Evolutionary conservation across 2,888 invertebrate species (phyloP).

Genomic region (Leuctra nigra): DNA sequence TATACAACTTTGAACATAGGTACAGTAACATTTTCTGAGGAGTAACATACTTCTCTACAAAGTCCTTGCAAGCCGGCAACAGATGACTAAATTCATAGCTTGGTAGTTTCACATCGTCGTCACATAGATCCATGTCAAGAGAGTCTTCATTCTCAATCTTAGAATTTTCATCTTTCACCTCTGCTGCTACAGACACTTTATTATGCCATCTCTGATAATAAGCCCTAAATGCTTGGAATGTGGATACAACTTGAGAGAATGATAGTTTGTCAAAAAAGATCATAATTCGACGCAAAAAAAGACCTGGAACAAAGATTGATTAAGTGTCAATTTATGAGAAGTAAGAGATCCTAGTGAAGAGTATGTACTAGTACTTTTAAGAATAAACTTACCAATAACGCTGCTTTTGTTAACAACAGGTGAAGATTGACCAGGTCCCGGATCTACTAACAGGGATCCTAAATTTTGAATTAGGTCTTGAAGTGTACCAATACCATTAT

Average conservation of each 20-base stretch:
- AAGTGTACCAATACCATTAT: constrained; percentile 49
- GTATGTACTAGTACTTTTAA: too few relatives aligned
- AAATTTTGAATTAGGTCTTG: constrained; percentile 57
- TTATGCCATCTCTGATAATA: constrained; percentile 49
- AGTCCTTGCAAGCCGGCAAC: neutral
- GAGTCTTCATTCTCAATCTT: constrained; percentile 16
- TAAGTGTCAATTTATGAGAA: too few relatives aligned
- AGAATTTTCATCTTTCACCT: constrained; percentile 1
- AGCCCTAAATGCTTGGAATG: constrained; percentile 62
- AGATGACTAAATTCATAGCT: neutral
- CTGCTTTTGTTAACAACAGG: constrained; percentile 57
- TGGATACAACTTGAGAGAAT: constrained; percentile 72
- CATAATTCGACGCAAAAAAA: constrained; percentile 74
- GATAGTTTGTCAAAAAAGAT: constrained; percentile 75
- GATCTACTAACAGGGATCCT: constrained; percentile 57
- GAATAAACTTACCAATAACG: constrained; percentile 52
- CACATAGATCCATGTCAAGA: constrained; percentile 22
- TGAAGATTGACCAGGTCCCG: constrained; percentile 46
- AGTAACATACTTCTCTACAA: neutral
- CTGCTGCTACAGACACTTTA: neutral
- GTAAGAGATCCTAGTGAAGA: too few relatives aligned
- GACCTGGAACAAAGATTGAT: constrained; percentile 58
- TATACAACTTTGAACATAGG: too few relatives aligned
- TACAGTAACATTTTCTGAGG: too few relatives aligned
- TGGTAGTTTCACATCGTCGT: constrained; percentile 5